Evolutionary conservation across 2,888 invertebrate species (phyloP).

Genomic region (Zhuqinia jingwanae): DNA sequence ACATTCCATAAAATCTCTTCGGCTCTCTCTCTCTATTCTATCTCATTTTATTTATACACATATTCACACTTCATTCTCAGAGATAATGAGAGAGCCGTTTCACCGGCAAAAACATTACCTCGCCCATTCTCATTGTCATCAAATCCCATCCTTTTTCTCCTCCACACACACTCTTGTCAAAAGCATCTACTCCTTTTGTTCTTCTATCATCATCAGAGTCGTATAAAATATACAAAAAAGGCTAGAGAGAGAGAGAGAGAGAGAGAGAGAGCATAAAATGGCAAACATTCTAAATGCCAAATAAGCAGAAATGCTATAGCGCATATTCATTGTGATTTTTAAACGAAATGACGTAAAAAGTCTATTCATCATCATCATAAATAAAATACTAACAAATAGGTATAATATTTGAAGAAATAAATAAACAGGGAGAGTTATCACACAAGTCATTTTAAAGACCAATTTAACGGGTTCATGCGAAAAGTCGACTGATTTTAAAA

Average conservation of each 20-base stretch:
- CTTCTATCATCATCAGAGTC: background rate
- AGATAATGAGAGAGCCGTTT: conserved; percentile 56
- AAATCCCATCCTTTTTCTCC: background rate
- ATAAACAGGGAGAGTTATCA: conserved; percentile 34
- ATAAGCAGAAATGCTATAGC: too few species aligned
- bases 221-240: background rate
- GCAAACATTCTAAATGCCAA: too few species aligned
- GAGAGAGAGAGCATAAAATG: background rate
- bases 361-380: too few species aligned
- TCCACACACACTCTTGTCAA: background rate
- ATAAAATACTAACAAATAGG: background rate
- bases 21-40: background rate
- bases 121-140: conserved; percentile 6
- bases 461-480: too few species aligned
- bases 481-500: too few species aligned
- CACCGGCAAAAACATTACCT: background rate
- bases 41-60: background rate
- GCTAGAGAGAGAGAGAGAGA: background rate
- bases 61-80: conserved; percentile 61
- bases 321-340: too few species aligned
- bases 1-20: conserved; percentile 47
- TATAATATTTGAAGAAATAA: background rate
- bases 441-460: too few species aligned
- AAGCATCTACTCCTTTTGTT: background rate
- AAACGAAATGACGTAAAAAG: too few species aligned